These are phyloP conservation scores for Apostichopus californicus DNA, from an alignment of 35 echinoderm and acorn worm genomes.

Conservation along the genomic window DNA sequence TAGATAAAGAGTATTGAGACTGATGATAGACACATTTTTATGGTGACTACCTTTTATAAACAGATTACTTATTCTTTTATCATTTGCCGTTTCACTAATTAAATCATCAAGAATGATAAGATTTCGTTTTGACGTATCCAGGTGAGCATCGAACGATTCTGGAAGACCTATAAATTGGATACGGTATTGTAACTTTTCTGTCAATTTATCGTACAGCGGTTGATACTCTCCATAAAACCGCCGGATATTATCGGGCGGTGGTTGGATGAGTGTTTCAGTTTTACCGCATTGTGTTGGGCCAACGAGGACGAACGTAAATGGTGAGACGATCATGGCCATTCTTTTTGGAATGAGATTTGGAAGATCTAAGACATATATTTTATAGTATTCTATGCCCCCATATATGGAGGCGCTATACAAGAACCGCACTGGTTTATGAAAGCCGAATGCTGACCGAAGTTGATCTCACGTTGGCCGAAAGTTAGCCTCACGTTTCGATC, in stretches of 20 bases:
- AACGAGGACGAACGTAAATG: no score
- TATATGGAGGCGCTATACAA: no score
- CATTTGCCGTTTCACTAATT: constrained; percentile 63
- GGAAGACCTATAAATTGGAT: constrained; percentile 58
- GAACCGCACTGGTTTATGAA: no score
- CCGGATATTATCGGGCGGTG: constrained; percentile 60
- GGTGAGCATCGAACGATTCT: constrained; percentile 22
- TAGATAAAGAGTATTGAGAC: no score
- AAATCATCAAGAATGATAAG: constrained; percentile 82
- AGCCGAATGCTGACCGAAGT: no score
- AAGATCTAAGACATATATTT: no score
- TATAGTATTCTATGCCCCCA: no score
- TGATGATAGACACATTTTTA: constrained; percentile 64
- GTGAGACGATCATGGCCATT: no score
- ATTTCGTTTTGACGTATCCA: constrained; percentile 54
- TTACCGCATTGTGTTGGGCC: constrained; percentile 62
- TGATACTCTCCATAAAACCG: constrained; percentile 80
- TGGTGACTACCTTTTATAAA: constrained; percentile 76
- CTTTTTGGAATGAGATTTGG: no score
- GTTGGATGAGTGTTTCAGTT: constrained; percentile 54
- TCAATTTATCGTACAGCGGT: constrained; percentile 38
- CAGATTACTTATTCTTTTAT: constrained; percentile 56
- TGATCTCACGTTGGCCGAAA: no score
- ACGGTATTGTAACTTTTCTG: background rate
- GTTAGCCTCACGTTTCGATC: no score